These are phyloP conservation scores for Heliothis peltigera DNA, from an alignment of 2,888 invertebrate genomes.

Conservation along the genomic window DNA sequence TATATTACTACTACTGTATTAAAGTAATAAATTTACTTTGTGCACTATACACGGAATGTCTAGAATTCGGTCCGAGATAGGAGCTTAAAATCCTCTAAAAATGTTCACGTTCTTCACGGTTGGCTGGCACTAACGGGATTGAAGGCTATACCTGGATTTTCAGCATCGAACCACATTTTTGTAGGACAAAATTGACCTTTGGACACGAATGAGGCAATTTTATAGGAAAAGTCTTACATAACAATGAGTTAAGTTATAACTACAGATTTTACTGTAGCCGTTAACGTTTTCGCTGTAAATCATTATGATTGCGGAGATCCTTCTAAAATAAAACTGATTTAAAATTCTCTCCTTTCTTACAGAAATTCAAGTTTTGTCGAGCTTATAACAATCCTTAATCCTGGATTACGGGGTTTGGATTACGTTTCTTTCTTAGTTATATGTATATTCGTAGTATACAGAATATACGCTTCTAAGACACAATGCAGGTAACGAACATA, in stretches of 20 bases:
- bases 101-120: conserved; percentile 7
- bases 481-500: no score
- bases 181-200: not conserved
- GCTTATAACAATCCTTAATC: conserved; percentile 39
- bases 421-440: conserved; percentile 31
- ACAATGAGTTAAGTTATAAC: no score
- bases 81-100: conserved; percentile 4
- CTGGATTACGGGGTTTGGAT: conserved; percentile 43
- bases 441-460: no score
- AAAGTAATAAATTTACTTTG: not conserved
- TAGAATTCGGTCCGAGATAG: conserved; percentile 9
- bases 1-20: no score
- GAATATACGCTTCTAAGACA: no score
- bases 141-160: conserved; percentile 14
- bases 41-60: not conserved
- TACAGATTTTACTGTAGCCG: not conserved
- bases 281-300: conserved; percentile 3
- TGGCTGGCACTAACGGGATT: conserved; percentile 15
- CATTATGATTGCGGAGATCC: conserved; percentile 5
- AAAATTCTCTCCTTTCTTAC: conserved; percentile 29
- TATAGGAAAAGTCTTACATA: not conserved
- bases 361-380: conserved; percentile 25
- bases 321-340: conserved; percentile 25
- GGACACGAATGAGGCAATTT: conserved; percentile 1
- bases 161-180: conserved; percentile 4